Evolutionary conservation across 2,113 vertebrate genomes (phyloP), one percentile per base, ranked within the genome.

Genomic region (Otocyon megalotis): DNA sequence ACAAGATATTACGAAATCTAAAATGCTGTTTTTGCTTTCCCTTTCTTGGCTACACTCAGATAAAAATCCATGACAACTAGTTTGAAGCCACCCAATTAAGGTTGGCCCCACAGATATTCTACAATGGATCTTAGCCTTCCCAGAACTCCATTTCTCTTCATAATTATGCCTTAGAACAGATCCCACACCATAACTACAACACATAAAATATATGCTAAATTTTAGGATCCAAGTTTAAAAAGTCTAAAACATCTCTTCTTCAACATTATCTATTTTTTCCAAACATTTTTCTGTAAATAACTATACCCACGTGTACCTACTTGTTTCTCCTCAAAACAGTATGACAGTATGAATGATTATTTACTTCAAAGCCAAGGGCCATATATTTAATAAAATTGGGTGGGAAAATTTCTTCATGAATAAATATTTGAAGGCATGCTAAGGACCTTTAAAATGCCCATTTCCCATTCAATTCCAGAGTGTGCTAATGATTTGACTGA

Each of bases 381-480:
- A 76, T 26, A 63, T 19, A 50, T 94, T 93, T 94, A 94, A 92
- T 92, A 83, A 96, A 82, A 95, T 87, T 30, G 67, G 10, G 72
- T 89, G 24, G 71, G 37, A 50, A 96, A 53, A 72, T 58, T 50
- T 89, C 60, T 83, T 76, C 69, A 62, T 74, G 89, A 80, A 53
- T 81, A 77, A 83, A 95, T 69, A 32, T 76, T 50, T 72, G 93
- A 90, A 28, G 60, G 4, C 24, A 28, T 80, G 16, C 10, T 30
- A 30, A 43, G 6, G 22, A 69, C 15, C 8, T 86, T 93, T 82
- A 84, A 81, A 92, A 94, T 54, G 19, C 2, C 50, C 37, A 76
- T 83, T 96, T 97, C 56, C 72, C 16, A 67, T 9, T 76, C 86
- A 83, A 14, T 71, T 95, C 24, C 43, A 65, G 94, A 92, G 15